Evolutionary conservation across 2,888 invertebrate genomes (phyloP), one percentile per base, ranked within the genome.

Genomic region (Coecobrya sp.): DNA sequence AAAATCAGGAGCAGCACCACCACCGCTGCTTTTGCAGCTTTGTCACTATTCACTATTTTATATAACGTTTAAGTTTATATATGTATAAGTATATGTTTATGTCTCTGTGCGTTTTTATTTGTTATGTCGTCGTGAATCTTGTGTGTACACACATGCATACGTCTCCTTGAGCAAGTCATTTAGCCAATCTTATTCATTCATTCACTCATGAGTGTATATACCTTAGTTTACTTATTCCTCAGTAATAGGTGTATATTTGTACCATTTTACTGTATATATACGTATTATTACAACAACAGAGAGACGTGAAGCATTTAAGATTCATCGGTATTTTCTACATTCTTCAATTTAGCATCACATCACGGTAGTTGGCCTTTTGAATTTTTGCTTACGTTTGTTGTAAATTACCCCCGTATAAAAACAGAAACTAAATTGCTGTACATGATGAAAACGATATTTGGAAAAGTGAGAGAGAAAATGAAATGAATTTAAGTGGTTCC

Each of bases 101-200:
- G 65, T 27, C 36, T 36, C 68, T 13, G 70, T 70, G 70, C 36
- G 70, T 36, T 65, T 8, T 65, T 70, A 36, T 70, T 70, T 16
- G 30, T 70, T 36, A 70, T 70, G 70, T n/a, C n/a, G n/a, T n/a
- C n/a, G n/a, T 70, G 70, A 70, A 70, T n/a, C 22, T 19, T 36
- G n/a, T 55, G 7, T 73, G 36, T 11, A 73, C 68, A 73, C 73
- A 73, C 73, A 73, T 62, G 62, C 30, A 86, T 73, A 2, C 42
- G 42, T 73, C 36, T 92, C 89, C 90, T 90, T 79, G 79, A 25
- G 52, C 49, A 87, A 86, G 81, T 87, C 65, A 76, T 86, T 86
- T 76, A 70, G 86, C 70, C 68, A 62, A 45, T 79, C 68, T 85
- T 70, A 49, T 76, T 59, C 85, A 76, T 73, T 86, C 86, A 86